Conservation (phyloP, 2,797 vertebrate species). For the Todus mexicanus region DNA sequence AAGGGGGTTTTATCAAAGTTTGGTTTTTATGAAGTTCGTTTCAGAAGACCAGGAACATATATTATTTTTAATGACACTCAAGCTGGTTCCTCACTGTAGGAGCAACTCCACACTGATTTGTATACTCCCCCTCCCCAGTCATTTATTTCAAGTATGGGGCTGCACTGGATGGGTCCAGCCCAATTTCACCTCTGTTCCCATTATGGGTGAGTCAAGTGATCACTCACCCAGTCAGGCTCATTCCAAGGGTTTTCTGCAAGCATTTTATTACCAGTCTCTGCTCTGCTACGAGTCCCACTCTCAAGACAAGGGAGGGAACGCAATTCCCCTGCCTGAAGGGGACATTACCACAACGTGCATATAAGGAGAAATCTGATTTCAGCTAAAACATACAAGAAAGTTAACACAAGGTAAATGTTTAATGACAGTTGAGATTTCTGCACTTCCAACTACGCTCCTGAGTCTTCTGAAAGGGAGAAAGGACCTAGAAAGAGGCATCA, state of each 20-base stretch:
- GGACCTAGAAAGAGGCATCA: not conserved
- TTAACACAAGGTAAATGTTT: not conserved
- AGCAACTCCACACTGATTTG: not conserved
- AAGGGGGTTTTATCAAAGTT: not conserved
- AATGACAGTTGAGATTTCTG: not conserved
- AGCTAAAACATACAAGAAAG: not conserved
- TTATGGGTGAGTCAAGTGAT: not conserved
- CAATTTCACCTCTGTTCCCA: not conserved
- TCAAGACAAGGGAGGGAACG: not conserved
- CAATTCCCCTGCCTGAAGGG: not conserved
- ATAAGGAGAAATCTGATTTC: not conserved
- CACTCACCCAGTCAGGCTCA: not conserved
- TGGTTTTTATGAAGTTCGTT: not conserved
- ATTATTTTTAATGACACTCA: not conserved
- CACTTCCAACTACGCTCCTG: not conserved
- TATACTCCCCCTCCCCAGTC: not conserved
- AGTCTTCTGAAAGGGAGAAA: not conserved
- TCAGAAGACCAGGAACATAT: not conserved
- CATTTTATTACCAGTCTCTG: not conserved
- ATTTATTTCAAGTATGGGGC: not conserved
- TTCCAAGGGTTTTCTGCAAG: not conserved
- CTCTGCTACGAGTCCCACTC: not conserved
- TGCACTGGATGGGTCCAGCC: not conserved
- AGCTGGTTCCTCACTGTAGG: not conserved
- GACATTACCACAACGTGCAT: not conserved